These are phyloP conservation scores for Rhagologus leucostigma DNA, from an alignment of 2,113 vertebrate species.

Conservation along the genomic window DNA sequence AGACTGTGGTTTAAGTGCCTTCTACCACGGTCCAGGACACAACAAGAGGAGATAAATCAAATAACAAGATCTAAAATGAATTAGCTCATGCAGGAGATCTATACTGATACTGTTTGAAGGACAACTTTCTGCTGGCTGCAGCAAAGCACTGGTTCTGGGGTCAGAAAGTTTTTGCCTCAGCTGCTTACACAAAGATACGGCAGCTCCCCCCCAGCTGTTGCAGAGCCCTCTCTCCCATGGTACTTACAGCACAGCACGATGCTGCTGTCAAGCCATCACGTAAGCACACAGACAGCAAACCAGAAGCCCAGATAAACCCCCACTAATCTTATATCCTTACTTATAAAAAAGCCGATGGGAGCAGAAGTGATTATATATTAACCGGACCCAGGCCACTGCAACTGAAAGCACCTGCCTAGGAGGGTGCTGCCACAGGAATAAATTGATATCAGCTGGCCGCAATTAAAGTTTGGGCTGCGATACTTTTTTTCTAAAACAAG, in stretches of 20 bases:
- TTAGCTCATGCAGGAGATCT: not conserved
- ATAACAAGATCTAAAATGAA: not conserved
- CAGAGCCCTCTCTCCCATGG: not conserved
- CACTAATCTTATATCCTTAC: accelerated
- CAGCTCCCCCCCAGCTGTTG: not conserved
- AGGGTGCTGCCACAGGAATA: not conserved
- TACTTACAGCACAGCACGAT: not conserved
- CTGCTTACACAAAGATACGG: not conserved
- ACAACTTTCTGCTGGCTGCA: accelerated
- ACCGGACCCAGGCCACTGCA: too few relatives aligned
- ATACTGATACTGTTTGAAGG: not conserved
- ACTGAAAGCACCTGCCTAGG: not conserved
- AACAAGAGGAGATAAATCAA: not conserved
- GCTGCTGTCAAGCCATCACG: accelerated
- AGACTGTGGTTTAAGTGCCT: not conserved
- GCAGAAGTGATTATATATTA: not conserved
- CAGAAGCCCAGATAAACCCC: accelerated
- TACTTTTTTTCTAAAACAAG: not conserved
- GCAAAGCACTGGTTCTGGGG: not conserved
- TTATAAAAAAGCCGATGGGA: accelerated
- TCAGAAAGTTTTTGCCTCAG: not conserved
- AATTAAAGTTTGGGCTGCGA: not conserved
- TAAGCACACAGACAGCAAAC: not conserved
- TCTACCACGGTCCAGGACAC: not conserved
- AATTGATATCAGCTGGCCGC: not conserved